A percentile compares a stretch with the other conserved stretches of the same genome.
phyloP scores from a whole-genome alignment of 2,888 invertebrate species.

The Tetragnatha montana region DNA sequence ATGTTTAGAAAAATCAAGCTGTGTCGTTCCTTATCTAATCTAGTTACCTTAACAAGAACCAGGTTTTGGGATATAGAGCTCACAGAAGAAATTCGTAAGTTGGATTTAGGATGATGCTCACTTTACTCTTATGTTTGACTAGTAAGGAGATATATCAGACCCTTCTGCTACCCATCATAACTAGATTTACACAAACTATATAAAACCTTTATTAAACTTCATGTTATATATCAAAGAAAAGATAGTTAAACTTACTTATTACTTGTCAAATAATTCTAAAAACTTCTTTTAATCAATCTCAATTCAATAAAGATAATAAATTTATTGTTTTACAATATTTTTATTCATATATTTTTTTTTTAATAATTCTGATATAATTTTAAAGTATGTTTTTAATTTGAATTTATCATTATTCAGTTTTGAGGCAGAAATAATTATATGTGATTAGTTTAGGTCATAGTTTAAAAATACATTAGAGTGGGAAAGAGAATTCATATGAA shows the following conservation, averaged over 20 bases:
- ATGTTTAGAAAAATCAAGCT: conserved; percentile 74
- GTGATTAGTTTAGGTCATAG: too few relatives aligned
- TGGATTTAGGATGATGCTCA: neutral
- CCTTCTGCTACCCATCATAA: too few relatives aligned
- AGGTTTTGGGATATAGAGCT: conserved; percentile 68
- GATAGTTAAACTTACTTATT: neutral
- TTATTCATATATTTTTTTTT: neutral
- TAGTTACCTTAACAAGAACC: conserved; percentile 62
- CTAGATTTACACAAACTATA: too few relatives aligned
- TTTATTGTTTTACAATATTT: neutral
- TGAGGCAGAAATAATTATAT: too few relatives aligned
- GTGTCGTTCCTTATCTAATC: conserved; percentile 74
- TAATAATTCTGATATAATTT: too few relatives aligned
- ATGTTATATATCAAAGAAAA: too few relatives aligned
- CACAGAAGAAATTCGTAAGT: conserved; percentile 71
- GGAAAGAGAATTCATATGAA: too few relatives aligned
- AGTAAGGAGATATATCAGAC: neutral
- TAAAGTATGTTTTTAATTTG: neutral
- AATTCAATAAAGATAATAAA: too few relatives aligned
- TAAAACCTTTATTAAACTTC: too few relatives aligned
- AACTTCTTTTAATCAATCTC: too few relatives aligned
- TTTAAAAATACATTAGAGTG: too few relatives aligned
- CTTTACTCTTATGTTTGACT: neutral
- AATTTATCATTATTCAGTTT: too few relatives aligned
- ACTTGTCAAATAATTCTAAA: neutral